phyloP scores from a whole-genome alignment of 2,797 vertebrate species.

The Amphiprion clarkii region DNA sequence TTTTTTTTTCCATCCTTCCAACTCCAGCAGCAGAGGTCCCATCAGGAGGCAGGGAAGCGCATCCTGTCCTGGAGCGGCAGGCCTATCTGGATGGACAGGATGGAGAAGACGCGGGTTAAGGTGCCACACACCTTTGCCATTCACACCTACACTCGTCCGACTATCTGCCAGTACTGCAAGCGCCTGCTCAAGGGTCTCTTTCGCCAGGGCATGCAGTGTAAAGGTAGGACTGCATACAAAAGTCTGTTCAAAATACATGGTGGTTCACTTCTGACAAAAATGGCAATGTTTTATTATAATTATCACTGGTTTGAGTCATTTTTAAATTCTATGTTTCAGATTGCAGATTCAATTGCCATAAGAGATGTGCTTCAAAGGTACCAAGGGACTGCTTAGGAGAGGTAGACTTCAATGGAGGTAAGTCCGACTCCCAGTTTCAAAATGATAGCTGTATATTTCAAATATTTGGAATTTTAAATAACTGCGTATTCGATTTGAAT shows the following conservation, averaged over 20 bases:
- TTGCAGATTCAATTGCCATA: constrained; percentile 98
- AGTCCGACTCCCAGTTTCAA: constrained; percentile 12
- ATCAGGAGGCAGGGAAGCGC: constrained; percentile 95
- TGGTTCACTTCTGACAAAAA: neutral
- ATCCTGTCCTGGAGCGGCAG: constrained; percentile 97
- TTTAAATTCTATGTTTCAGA: constrained; percentile 80
- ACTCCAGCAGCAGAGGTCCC: constrained; percentile 86
- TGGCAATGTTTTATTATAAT: neutral
- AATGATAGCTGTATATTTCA: neutral
- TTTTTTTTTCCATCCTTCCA: neutral
- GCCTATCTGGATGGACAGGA: constrained; percentile 99
- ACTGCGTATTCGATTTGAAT: neutral
- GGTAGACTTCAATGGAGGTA: constrained; percentile 97
- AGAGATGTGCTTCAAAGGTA: constrained; percentile 97
- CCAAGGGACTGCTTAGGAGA: constrained; percentile 97
- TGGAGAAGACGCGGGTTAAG: constrained; percentile 97
- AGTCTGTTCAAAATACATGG: neutral
- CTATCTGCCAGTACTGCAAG: constrained; percentile 98
- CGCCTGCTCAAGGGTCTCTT: constrained; percentile 96
- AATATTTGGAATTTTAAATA: constrained; percentile 5
- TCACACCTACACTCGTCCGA: constrained; percentile 96
- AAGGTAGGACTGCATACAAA: constrained; percentile 83
- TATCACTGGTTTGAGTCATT: neutral
- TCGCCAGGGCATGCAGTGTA: constrained; percentile 98
- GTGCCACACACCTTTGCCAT: constrained; percentile 98